Base-by-base conservation (phyloP, 2,888 invertebrate genomes). In the Notocelia uddmanniana region DNA sequence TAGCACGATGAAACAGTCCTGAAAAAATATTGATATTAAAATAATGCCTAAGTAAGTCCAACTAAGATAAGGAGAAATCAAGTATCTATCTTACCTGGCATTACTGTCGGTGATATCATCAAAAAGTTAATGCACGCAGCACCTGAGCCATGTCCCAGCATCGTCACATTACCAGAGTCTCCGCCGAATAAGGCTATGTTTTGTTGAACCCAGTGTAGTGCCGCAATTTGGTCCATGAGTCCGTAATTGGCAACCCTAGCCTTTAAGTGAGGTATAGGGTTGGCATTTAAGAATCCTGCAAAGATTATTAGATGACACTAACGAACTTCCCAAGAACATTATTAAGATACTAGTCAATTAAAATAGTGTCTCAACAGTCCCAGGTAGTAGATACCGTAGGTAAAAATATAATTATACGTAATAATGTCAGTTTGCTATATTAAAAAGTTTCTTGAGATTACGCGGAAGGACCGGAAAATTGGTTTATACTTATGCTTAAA, bases 51-150 rank as follows among this genome's bases (percentile, higher is more conserved):
- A 1, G 11, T 41, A 15, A 13, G 9, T 2, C 15, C n/a, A 15
- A 23, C n/a, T 3, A n/a, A 19, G 13, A 37, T 23, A 23, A 60
- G 15, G 5, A 11, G 15, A 9, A 15, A 21, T 19, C 21, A 57
- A 26, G 18, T 34, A 19, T 19, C 48, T 34, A 45, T 77, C 85
- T 82, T 77, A 95, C 95, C 95, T 76, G 94, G 95, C 85, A 96
- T 95, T 76, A 99, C 98, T 62, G 98, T 98, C 0, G 99, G 98
- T 10, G 99, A 99, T 74, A 99, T 97, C 97, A 99, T 98, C 57
- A 99, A 96, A 85, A 99, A 97, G 90, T 99, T 98, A 78, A 99
- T 99, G 85, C 99, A 97, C 0, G 99, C 98, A 0, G 99, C 99
- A 0, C 99, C 99, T 1, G 98, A 98, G 0, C 99, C 99, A 84